Evolutionary conservation across 2,797 vertebrate genomes (phyloP).

Genomic region (Simalia tracyae): DNA sequence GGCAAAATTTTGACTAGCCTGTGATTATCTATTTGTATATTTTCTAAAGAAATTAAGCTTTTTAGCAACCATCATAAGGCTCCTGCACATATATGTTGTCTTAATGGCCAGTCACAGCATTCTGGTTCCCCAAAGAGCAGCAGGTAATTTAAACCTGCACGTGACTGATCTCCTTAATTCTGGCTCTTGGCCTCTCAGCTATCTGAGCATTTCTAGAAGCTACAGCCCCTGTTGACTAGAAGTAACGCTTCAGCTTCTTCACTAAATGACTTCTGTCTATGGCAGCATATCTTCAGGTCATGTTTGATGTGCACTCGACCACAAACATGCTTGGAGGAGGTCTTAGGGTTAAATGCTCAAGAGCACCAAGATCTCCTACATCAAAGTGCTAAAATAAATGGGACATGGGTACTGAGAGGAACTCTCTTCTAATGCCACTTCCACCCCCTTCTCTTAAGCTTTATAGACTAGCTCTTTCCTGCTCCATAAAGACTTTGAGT

Average conservation of each 20-base stretch:
- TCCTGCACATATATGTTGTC: neutral
- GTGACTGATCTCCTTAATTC: slow-evolving; percentile 10
- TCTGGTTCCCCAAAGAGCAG: neutral
- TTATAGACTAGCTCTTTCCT: neutral
- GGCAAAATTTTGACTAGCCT: neutral
- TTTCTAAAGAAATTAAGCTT: neutral
- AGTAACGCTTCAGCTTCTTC: neutral
- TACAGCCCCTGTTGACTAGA: neutral
- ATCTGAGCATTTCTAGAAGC: neutral
- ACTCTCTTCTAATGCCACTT: neutral
- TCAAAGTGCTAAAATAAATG: slow-evolving; percentile 6
- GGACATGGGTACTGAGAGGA: neutral
- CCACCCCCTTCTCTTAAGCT: neutral
- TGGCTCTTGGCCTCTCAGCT: neutral
- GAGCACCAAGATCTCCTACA: neutral
- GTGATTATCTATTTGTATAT: neutral
- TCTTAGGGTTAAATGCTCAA: slow-evolving; percentile 4
- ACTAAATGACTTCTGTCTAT: neutral
- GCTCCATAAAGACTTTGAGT: neutral
- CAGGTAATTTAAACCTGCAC: slow-evolving; percentile 5
- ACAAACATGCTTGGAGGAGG: slow-evolving; percentile 10
- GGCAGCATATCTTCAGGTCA: neutral
- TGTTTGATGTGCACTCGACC: rapidly evolving
- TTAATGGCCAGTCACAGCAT: neutral
- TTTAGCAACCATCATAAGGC: neutral